Evolutionary conservation across 2,797 vertebrate genomes (phyloP).

Genomic region (Onychomys torridus): DNA sequence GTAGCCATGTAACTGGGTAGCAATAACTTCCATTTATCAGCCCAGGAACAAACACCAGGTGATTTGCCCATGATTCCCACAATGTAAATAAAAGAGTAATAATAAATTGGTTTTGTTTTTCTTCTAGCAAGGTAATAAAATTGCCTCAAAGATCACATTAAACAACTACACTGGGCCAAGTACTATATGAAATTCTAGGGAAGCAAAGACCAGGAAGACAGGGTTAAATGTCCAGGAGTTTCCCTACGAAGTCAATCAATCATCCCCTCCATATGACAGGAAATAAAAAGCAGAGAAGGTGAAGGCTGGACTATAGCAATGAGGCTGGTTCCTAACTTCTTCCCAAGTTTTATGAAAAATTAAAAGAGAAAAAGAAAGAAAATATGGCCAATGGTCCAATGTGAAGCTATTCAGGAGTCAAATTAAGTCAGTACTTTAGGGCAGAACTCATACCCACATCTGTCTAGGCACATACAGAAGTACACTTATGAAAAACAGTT

Average conservation of each 20-base stretch:
- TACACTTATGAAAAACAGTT: not conserved
- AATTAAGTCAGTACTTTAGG: not conserved
- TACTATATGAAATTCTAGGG: not conserved
- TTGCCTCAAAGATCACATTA: not conserved
- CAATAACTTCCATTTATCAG: not conserved
- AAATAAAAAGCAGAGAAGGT: not conserved
- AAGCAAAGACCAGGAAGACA: not conserved
- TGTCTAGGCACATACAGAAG: not conserved
- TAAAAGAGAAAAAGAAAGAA: not conserved
- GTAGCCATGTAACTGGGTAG: not conserved
- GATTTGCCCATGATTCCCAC: not conserved
- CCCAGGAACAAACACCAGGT: not conserved
- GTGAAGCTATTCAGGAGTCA: not conserved
- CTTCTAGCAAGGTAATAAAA: not conserved
- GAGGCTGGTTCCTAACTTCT: not conserved
- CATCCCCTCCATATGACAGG: not conserved
- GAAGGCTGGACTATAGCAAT: not conserved
- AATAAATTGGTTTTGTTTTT: slow-evolving; percentile 3
- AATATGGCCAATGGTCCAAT: not conserved
- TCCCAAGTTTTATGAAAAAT: not conserved
- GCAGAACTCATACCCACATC: not conserved
- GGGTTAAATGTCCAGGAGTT: not conserved
- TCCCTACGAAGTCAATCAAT: not conserved
- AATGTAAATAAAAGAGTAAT: not conserved
- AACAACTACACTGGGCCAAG: not conserved